Evolutionary conservation across 2,888 invertebrate genomes (phyloP).

Genomic region (Spialia ferax): DNA sequence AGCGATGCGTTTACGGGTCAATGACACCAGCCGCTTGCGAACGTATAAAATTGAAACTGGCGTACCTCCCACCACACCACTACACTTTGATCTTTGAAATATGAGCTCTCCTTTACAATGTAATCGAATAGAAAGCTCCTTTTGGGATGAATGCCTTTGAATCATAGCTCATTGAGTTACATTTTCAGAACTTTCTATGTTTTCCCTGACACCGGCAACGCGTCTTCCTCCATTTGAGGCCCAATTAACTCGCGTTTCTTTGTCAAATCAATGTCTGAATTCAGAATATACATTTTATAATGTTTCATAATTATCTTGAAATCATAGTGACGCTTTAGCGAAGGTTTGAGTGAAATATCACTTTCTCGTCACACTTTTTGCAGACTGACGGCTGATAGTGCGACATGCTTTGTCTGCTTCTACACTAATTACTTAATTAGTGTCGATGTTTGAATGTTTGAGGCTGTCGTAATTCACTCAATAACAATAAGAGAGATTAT

Average conservation of each 20-base stretch:
- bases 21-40: conserved; percentile 70
- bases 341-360: conserved; percentile 6
- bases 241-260: background rate
- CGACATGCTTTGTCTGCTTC: conserved; percentile 16
- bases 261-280: background rate
- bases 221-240: background rate
- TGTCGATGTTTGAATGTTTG: conserved; percentile 13
- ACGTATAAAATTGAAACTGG: conserved; percentile 63
- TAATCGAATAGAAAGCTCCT: conserved; percentile 28
- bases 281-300: background rate
- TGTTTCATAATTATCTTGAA: background rate
- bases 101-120: conserved; percentile 34
- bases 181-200: background rate
- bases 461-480: conserved; percentile 3
- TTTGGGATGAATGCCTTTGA: conserved; percentile 11
- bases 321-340: background rate
- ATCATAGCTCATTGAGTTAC: background rate
- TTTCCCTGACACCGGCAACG: background rate
- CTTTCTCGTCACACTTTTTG: conserved; percentile 20
- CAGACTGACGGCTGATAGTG: conserved; percentile 11
- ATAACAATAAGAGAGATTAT: conserved; percentile 19
- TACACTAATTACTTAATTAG: conserved; percentile 26
- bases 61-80: conserved; percentile 34
- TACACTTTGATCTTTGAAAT: conserved; percentile 52
- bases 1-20: conserved; percentile 80